Evolutionary conservation across 2,797 vertebrate genomes (phyloP).

Genomic region (Clarias fuscus): DNA sequence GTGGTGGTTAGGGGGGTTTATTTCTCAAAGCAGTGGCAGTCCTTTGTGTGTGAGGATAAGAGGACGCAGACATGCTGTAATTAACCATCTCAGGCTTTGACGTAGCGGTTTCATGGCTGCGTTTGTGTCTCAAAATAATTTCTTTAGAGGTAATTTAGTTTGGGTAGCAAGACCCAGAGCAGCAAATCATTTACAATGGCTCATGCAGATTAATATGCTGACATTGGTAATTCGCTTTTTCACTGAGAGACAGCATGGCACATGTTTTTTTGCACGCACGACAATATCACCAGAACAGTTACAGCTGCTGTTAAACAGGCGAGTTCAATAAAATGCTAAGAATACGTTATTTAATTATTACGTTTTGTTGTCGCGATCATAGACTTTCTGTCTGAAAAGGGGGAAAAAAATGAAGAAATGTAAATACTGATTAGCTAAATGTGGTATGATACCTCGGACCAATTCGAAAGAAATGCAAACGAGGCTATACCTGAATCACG

Average conservation of each 20-base stretch:
- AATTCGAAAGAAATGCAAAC: background rate
- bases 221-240: background rate
- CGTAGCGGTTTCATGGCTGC: slow-evolving; percentile 13
- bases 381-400: background rate
- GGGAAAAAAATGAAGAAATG: background rate
- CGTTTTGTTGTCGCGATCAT: too few species aligned
- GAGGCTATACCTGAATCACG: background rate
- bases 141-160: slow-evolving; percentile 7
- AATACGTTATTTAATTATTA: background rate
- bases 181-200: background rate
- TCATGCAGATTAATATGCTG: background rate
- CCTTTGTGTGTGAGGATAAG: slow-evolving; percentile 26
- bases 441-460: background rate
- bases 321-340: background rate
- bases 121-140: slow-evolving; percentile 14
- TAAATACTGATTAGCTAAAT: background rate
- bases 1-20: background rate
- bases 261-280: background rate
- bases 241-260: background rate
- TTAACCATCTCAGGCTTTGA: slow-evolving; percentile 23
- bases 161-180: background rate
- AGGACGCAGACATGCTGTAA: slow-evolving; percentile 40
- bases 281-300: background rate
- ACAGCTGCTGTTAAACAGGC: background rate
- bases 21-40: background rate